phyloP scores from a whole-genome alignment of 2,113 vertebrate genomes.

The Pelusios castaneus region DNA sequence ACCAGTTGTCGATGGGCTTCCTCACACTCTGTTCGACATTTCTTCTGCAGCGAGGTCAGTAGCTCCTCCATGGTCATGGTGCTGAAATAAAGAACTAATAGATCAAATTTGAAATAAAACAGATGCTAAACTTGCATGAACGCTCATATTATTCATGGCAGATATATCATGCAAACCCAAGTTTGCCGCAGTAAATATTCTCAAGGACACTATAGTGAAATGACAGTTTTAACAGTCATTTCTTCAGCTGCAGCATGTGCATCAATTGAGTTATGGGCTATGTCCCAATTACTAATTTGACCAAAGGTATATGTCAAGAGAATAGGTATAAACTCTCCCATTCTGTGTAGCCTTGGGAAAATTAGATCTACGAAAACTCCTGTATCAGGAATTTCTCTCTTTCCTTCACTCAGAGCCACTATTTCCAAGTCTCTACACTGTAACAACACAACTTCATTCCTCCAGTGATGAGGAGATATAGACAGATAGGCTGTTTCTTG shows the following conservation, averaged over 20 bases:
- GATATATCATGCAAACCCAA: not conserved
- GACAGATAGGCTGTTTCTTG: not conserved
- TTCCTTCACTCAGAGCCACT: not conserved
- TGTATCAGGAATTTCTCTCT: not conserved
- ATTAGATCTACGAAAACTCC: not conserved
- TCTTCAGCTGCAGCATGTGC: not conserved
- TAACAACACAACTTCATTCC: not conserved
- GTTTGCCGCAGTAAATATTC: not conserved
- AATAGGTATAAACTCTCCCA: not conserved
- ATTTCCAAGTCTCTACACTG: not conserved
- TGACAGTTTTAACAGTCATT: not conserved
- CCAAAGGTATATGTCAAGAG: not conserved
- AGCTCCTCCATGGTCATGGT: slow-evolving; percentile 99
- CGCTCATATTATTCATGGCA: not conserved
- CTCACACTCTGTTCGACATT: slow-evolving; percentile 96
- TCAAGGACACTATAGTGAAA: not conserved
- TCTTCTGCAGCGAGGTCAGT: slow-evolving; percentile 95
- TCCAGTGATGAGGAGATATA: not conserved
- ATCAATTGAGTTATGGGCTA: not conserved
- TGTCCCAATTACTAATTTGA: not conserved
- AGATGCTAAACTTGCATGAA: not conserved
- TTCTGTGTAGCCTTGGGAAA: not conserved
- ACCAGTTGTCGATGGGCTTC: slow-evolving; percentile 96
- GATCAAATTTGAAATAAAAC: slow-evolving; percentile 8
- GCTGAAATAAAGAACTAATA: slow-evolving; percentile 74